phyloP scores from a whole-genome alignment of 2,888 invertebrate species.

The Mesorhabditis spiculigera region DNA sequence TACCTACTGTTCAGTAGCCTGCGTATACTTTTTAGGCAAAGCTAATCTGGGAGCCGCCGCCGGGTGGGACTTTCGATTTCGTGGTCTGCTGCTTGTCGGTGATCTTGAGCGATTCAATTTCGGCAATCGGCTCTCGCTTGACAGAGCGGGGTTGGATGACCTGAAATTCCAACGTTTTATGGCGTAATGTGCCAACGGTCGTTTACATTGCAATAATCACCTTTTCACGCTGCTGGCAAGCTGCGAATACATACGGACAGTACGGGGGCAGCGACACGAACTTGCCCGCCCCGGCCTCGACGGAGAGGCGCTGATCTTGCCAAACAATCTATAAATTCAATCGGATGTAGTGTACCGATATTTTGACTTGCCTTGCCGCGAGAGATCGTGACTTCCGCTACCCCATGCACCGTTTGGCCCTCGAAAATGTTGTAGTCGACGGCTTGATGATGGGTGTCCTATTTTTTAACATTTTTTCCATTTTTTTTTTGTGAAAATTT shows the following conservation, averaged over 20 bases:
- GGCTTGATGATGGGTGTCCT: slow-evolving; percentile 78
- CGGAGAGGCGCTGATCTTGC: slow-evolving; percentile 67
- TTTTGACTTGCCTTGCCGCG: slow-evolving; percentile 63
- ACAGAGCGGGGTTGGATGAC: background rate
- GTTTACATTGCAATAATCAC: slow-evolving; percentile 1
- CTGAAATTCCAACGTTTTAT: background rate
- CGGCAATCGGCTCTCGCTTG: background rate
- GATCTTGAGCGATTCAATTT: background rate
- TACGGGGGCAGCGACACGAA: slow-evolving; percentile 77
- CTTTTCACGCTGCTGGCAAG: slow-evolving; percentile 29
- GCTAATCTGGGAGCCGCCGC: slow-evolving; percentile 3
- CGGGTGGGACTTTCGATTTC: slow-evolving; percentile 5
- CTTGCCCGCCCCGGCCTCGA: slow-evolving; percentile 70
- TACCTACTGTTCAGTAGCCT: too few relatives aligned
- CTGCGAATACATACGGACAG: slow-evolving; percentile 71
- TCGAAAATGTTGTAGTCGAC: slow-evolving; percentile 97
- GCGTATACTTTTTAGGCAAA: background rate
- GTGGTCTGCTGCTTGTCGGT: background rate
- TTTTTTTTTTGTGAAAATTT: background rate
- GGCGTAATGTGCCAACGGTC: background rate
- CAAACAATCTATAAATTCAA: slow-evolving; percentile 64
- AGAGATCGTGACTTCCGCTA: slow-evolving; percentile 86
- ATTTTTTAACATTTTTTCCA: background rate
- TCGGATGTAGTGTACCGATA: too few relatives aligned
- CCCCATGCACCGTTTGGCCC: slow-evolving; percentile 69